These are phyloP conservation scores for Drosophila diplacantha DNA, from an alignment of 2,888 invertebrate genomes.

Conservation along the genomic window DNA sequence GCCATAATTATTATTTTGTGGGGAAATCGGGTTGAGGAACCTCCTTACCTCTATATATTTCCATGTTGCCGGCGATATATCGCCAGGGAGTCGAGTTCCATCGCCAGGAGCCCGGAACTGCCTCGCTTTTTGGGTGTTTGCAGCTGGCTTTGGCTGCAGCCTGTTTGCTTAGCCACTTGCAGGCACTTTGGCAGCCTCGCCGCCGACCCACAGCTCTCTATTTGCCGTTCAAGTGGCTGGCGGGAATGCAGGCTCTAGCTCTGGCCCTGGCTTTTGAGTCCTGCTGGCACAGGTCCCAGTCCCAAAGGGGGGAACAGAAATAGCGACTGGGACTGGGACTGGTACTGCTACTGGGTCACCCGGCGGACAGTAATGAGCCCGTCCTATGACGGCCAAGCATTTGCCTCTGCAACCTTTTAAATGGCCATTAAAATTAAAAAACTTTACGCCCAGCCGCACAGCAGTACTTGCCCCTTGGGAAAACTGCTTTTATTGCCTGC, in stretches of 20 bases:
- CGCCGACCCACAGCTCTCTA: conserved; percentile 10
- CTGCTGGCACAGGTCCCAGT: neutral
- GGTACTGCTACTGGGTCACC: neutral
- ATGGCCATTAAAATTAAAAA: conserved; percentile 62
- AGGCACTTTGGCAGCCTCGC: conserved; percentile 29
- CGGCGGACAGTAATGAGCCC: conserved; percentile 19
- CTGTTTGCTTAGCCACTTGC: conserved; percentile 40
- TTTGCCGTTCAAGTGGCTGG: conserved; percentile 22
- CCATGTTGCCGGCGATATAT: no score
- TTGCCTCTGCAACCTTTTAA: conserved; percentile 46
- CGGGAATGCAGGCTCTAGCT: conserved; percentile 2
- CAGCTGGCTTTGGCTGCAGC: conserved; percentile 18
- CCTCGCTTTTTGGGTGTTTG: conserved; percentile 11
- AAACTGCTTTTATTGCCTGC: conserved; percentile 44
- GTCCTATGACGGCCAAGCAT: conserved; percentile 15
- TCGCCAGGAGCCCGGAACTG: neutral
- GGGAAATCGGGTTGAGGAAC: no score
- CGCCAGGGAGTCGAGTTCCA: neutral
- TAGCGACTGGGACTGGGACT: no score
- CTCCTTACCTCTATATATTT: no score
- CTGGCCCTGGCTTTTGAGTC: conserved; percentile 5
- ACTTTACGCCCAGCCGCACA: conserved; percentile 50
- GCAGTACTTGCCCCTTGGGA: conserved; percentile 6
- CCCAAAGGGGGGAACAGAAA: neutral
- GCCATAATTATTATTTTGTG: no score